These are phyloP conservation scores for Zoanthus sociatus DNA, from an alignment of 92 coral and sea anemone species.

Conservation along the genomic window DNA sequence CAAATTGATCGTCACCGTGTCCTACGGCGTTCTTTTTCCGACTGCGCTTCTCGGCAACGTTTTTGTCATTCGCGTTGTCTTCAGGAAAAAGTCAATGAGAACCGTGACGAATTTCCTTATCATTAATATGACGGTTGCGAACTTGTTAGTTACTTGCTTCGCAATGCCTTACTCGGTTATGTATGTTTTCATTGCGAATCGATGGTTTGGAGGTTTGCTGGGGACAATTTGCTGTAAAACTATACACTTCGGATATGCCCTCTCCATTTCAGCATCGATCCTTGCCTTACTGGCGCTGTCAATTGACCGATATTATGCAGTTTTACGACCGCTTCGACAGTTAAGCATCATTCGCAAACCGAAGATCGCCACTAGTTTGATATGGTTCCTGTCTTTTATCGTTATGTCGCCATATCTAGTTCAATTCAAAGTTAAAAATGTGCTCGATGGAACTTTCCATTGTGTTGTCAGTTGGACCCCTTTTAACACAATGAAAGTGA, in stretches of 20 bases:
- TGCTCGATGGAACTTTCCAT: conserved; percentile 6
- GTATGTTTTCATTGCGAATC: conserved; percentile 47
- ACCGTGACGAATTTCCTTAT: conserved; percentile 79
- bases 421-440: conserved; percentile 43
- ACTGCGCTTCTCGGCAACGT: conserved; percentile 78
- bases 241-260: conserved; percentile 78
- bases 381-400: conserved; percentile 69
- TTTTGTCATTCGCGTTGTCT: conserved; percentile 72
- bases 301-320: conserved; percentile 82
- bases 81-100: conserved; percentile 71
- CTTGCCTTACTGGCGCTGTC: conserved; percentile 74
- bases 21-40: conserved; percentile 75
- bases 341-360: conserved; percentile 67
- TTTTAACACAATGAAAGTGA: conserved; percentile 53
- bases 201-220: conserved; percentile 70
- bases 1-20: conserved; percentile 62
- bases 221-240: conserved; percentile 77
- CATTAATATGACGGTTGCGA: conserved; percentile 86
- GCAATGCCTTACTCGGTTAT: conserved; percentile 81
- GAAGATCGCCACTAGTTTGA: conserved; percentile 57
- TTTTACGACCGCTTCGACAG: conserved; percentile 68
- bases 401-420: conserved; percentile 84
- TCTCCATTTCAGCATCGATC: conserved; percentile 90
- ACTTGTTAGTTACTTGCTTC: conserved; percentile 72
- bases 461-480: conserved; percentile 78